Percentiles rank a stretch among this genome's conserved stretches.
phyloP scores from a whole-genome alignment of 2,888 invertebrate genomes.

The Drosophila heteroneura region DNA sequence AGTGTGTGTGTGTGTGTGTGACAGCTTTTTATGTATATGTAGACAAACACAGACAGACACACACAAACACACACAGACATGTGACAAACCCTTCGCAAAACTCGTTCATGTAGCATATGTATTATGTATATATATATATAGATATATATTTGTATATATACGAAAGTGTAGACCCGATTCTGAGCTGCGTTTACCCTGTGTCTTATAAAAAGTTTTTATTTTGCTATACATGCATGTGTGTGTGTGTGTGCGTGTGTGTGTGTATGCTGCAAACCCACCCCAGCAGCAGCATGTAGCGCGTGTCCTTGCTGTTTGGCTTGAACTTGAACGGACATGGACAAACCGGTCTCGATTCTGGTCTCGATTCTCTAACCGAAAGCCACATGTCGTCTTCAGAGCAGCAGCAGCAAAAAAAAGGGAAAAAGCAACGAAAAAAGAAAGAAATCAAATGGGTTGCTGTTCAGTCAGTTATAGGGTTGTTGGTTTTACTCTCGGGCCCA shows the following conservation, averaged over 20 bases:
- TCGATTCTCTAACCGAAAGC: constrained; percentile 32
- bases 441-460: constrained; percentile 72
- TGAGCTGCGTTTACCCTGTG: constrained; percentile 31
- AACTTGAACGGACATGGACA: constrained; percentile 70
- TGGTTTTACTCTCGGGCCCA: constrained; percentile 52
- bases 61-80: constrained; percentile 28
- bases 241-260: constrained; percentile 35
- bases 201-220: constrained; percentile 81
- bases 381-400: constrained; percentile 73
- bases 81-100: constrained; percentile 74
- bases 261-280: constrained; percentile 72
- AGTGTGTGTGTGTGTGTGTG: constrained; percentile 45
- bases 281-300: constrained; percentile 47
- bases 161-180: background rate
- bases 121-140: constrained; percentile 23
- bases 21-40: constrained; percentile 71
- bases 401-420: constrained; percentile 47
- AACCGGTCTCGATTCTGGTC: constrained; percentile 58
- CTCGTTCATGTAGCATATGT: constrained; percentile 58
- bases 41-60: constrained; percentile 25
- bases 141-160: background rate
- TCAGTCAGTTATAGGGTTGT: constrained; percentile 66
- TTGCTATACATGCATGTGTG: constrained; percentile 67
- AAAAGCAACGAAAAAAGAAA: constrained; percentile 71
- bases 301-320: constrained; percentile 74